Evolutionary conservation across 2,113 vertebrate species (phyloP), one percentile per base, ranked within the genome.

Genomic region (Cavia porcellus): DNA sequence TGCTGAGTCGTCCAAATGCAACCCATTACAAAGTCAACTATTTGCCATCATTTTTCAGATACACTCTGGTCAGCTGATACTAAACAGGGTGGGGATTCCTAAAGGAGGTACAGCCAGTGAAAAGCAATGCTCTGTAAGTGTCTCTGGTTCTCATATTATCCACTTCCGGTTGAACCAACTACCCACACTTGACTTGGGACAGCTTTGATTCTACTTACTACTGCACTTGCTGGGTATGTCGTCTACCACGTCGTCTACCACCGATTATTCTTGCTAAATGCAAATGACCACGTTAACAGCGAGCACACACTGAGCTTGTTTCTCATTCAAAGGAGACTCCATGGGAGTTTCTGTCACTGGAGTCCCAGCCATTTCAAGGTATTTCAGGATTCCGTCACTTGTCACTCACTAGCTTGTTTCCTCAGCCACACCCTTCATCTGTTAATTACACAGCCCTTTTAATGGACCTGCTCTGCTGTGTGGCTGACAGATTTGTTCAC

Each of bases 11-110:
- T 86, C 5, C 2, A 5, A 93, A 95, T 7, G 13, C 5, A 89
- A 85, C 52, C 59, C 19, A 61, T 38, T 7, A 61, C 88, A 66
- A 90, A 74, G 35, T n/a, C 66, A 59, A 22, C 24, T 57, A 50
- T 75, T 75, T 86, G 42, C 28, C 68, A 75, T 83, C 92, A 38
- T 83, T 74, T 93, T 89, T 92, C 86, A 62, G 64, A 57, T 50
- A 61, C 45, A 64, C 12, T 77, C 77, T 72, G 24, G 28, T 89
- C 77, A 59, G 45, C 61, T 52, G 45, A 68, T 74, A 52, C 14
- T 55, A 70, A 82, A 32, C 4, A 95, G 57, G 7, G 24, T 42
- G 19, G 57, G 45, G 32, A 62, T 86, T 68, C 42, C 3, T 59
- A 55, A 79, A 24, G 9, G 74, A 95, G 22, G 35, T 14, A 35